Evolutionary conservation across 1,140 invertebrate genomes (phyloP).

Genomic region (Pseudomyrmex flavicornis): DNA sequence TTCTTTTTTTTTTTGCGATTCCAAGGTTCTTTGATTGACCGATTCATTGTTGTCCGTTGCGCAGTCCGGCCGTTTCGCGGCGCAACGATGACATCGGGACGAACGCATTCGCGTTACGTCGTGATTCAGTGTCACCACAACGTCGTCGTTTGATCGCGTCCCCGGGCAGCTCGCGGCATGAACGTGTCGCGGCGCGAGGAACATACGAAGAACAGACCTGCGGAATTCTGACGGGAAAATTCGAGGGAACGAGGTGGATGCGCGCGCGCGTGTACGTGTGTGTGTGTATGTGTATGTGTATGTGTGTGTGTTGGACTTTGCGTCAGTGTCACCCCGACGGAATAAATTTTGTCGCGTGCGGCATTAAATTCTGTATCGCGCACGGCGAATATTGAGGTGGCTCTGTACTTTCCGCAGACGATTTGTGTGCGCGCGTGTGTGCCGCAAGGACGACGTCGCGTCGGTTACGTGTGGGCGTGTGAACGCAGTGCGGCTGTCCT

Average conservation of each 20-base stretch:
- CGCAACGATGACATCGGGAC: conserved; percentile 13
- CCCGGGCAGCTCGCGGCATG: background rate
- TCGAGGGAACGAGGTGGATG: background rate
- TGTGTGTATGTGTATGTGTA: background rate
- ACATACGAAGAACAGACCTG: background rate
- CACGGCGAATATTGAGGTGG: too few species aligned
- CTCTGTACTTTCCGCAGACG: too few species aligned
- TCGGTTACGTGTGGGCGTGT: too few species aligned
- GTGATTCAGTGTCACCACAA: background rate
- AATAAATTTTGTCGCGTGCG: too few species aligned
- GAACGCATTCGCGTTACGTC: background rate
- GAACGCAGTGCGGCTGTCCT: too few species aligned
- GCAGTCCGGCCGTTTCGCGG: background rate
- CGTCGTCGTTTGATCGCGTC: background rate
- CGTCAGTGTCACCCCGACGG: too few species aligned
- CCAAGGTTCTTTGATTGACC: conserved; percentile 12
- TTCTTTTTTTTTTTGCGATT: background rate
- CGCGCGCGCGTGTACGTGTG: too few species aligned
- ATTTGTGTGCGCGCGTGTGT: background rate
- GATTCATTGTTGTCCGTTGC: conserved; percentile 23
- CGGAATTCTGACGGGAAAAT: conserved; percentile 7
- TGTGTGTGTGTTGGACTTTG: background rate
- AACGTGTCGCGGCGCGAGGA: conserved; percentile 9
- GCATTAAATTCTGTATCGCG: too few species aligned
- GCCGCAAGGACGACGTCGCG: too few species aligned